Conservation (phyloP, 2,888 invertebrate genomes). For the Phrixothrix hirtus region DNA sequence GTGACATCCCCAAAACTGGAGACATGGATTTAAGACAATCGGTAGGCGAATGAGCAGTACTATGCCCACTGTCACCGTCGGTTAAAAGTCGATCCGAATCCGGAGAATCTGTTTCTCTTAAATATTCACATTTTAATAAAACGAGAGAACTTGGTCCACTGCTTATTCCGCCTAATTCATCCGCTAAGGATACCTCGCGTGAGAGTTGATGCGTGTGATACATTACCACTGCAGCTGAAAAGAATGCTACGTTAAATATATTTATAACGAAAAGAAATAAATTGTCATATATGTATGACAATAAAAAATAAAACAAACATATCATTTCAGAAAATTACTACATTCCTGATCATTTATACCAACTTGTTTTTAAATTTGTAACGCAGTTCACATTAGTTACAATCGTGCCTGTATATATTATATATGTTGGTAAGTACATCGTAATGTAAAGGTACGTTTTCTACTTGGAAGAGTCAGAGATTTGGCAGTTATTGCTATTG, state of each 20-base stretch:
- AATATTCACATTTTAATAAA: slow-evolving; percentile 74
- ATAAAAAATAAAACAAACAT: no score
- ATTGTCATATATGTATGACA: background rate
- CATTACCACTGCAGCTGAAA: slow-evolving; percentile 66
- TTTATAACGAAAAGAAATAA: no score
- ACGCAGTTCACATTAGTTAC: no score
- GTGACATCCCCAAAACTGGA: slow-evolving; percentile 58
- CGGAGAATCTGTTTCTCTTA: slow-evolving; percentile 82
- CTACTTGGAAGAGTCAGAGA: no score
- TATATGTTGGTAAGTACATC: no score
- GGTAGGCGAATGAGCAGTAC: slow-evolving; percentile 85
- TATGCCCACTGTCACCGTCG: slow-evolving; percentile 86
- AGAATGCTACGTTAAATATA: slow-evolving; percentile 18
- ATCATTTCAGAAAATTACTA: no score
- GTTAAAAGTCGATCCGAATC: slow-evolving; percentile 82
- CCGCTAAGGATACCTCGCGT: slow-evolving; percentile 70
- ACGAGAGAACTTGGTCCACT: slow-evolving; percentile 62
- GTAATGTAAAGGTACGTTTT: no score
- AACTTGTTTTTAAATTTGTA: no score
- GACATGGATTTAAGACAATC: slow-evolving; percentile 88
- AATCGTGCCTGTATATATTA: no score
- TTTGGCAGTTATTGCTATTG: no score
- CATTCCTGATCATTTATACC: no score
- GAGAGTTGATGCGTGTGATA: slow-evolving; percentile 61
- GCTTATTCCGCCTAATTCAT: slow-evolving; percentile 63